Base-by-base conservation (phyloP, 2,888 invertebrate genomes). In the Drosophila birchii region DNA sequence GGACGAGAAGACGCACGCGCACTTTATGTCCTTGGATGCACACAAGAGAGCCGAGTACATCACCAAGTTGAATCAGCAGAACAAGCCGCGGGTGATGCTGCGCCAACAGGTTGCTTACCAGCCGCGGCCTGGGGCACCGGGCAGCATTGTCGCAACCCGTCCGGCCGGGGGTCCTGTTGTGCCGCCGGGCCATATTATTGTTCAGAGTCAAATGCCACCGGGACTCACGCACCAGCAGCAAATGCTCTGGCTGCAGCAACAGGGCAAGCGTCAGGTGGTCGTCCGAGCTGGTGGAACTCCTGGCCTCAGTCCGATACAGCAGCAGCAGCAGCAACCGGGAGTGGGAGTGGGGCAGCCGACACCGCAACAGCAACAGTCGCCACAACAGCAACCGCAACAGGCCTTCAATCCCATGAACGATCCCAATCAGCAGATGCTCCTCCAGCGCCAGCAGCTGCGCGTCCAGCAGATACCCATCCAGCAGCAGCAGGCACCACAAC, bases 1-100 rank as follows among this genome's bases (percentile, higher is more conserved):
- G 79, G 97, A 97, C 81, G 96, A 96, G 0, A 96, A 96, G 82
- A 96, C 96, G 0, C 96, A 97, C 90, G 96, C 96, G 14, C 96
- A 96, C 81, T 93, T 97, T 51, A 96, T 97, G 89, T 96, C 96
- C 20, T 94, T 96, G 94, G 96, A 96, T 86, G 96, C 96, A 0
- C 95, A 96, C 75, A 96, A 96, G 86, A 94, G 96, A 44, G 96
- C 96, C 2, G 94, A 96, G 91, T 97, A 97, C 80, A 96, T 97
- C 7, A 95, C 96, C 14, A 96, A 96, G 90, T 93, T 96, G 74
- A 96, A 96, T 90, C 96, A 96, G 90, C 96, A 96, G 90, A 94
- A 94, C 78, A 94, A 94, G 74, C 94, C 94, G 59, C 93, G 94
- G 53, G 94, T 94, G 36, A 86, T 95, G 78, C 81, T 95, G 56